Evolutionary conservation across 1,140 invertebrate genomes (phyloP).

Genomic region (Drosophila teissieri): DNA sequence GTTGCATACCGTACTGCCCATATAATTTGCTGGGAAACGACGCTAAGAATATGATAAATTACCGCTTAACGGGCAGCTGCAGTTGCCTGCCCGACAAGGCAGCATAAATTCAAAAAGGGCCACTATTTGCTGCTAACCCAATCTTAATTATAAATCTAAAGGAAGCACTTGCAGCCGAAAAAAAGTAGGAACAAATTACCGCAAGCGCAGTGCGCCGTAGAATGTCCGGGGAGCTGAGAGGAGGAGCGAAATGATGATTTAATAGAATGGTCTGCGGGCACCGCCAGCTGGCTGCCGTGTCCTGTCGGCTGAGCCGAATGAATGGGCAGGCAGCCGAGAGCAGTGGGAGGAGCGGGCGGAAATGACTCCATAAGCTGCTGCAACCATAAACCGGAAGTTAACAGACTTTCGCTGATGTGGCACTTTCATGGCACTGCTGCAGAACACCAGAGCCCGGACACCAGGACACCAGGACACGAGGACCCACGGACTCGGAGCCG

Average conservation of each 20-base stretch:
- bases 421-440: slow-evolving; percentile 59
- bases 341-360: slow-evolving; percentile 46
- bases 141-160: slow-evolving; percentile 84
- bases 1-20: slow-evolving; percentile 8
- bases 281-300: slow-evolving; percentile 69
- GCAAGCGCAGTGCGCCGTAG: slow-evolving; percentile 61
- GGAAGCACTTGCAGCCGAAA: slow-evolving; percentile 75
- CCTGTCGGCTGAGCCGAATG: slow-evolving; percentile 67
- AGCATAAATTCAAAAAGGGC: slow-evolving; percentile 46
- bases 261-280: slow-evolving; percentile 82
- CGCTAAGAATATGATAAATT: slow-evolving; percentile 78
- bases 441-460: slow-evolving; percentile 11
- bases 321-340: slow-evolving; percentile 56
- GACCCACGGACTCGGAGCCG: slow-evolving; percentile 8
- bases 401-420: slow-evolving; percentile 83
- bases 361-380: slow-evolving; percentile 82
- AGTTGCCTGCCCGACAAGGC: slow-evolving; percentile 36
- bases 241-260: slow-evolving; percentile 77
- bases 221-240: slow-evolving; percentile 5
- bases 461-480: slow-evolving; percentile 1
- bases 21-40: slow-evolving; percentile 54
- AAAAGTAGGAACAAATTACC: slow-evolving; percentile 55
- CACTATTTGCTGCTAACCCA: slow-evolving; percentile 77
- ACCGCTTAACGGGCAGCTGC: slow-evolving; percentile 57
- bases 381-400: slow-evolving; percentile 83